Evolutionary conservation across 2,888 invertebrate species (phyloP), one percentile per base, ranked within the genome.

Genomic region (Drosophila anomalata): DNA sequence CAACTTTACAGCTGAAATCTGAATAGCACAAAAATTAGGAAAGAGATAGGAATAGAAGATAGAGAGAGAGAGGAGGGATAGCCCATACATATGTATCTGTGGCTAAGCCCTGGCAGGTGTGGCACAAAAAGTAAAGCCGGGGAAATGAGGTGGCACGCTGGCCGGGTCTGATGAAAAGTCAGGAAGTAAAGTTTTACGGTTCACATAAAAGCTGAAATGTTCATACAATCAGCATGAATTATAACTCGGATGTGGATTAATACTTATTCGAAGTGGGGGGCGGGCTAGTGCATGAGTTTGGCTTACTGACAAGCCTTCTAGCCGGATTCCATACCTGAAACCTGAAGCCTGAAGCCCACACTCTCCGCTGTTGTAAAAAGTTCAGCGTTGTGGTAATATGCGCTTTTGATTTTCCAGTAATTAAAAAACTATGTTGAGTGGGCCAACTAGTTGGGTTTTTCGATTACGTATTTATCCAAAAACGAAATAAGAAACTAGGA

Each of bases 151-250:
- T 17, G 42, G 20, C 14, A 29, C 33, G 20, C 24, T 47, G 29
- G 22, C 33, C 11, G 33, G 36, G 75, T 44, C 76, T 88, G 88
- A 84, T 88, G 84, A 85, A 85, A 85, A 83, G 84, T 80, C 84
- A 85, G 84, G 88, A 85, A 88, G 75, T 74, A 85, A 85, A 85
- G 88, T 85, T 85, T 88, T 85, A 88, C 80, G 84, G 84, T 85
- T 85, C 88, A 85, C 84, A 86, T 83, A 85, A 87, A 87, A 85
- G 87, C 84, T 83, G 84, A 72, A 84, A 85, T 85, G 84, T 78
- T 88, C 84, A 86, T 86, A 87, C 88, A 85, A 85, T 85, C 84
- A 88, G 88, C 87, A 83, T 88, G 84, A 85, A 85, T 85, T 88
- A 85, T 85, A 88, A 83, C 87, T 87, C 84, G 84, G 84, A 85